Evolutionary conservation across 2,113 vertebrate species (phyloP).

Genomic region (Eleginops maclovinus): DNA sequence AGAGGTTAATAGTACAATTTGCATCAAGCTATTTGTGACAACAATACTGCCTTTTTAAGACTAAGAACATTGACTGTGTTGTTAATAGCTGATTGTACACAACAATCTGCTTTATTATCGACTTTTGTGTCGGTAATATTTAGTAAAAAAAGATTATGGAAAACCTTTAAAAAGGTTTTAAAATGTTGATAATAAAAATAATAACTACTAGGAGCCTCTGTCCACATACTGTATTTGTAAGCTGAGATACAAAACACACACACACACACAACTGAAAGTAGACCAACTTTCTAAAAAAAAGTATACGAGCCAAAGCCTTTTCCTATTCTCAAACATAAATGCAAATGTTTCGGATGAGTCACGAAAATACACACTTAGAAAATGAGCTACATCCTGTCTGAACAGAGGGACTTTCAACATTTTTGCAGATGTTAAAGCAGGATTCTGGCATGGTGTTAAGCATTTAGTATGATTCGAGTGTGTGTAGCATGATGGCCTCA

Average conservation of each 20-base stretch:
- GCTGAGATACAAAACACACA: neutral
- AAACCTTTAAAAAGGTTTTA: constrained; percentile 2
- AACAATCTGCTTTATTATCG: neutral
- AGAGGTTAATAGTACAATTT: neutral
- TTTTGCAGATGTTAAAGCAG: constrained; percentile 42
- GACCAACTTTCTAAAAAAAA: neutral
- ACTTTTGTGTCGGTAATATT: too few relatives aligned
- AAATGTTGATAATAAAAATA: neutral
- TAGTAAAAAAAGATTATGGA: neutral
- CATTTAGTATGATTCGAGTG: constrained; percentile 35
- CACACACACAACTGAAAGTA: neutral
- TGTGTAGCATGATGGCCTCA: constrained; percentile 15
- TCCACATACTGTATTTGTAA: neutral
- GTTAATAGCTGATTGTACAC: neutral
- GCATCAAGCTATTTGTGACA: neutral
- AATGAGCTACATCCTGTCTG: constrained; percentile 26
- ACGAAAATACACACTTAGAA: neutral
- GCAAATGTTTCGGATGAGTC: neutral
- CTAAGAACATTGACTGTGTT: neutral
- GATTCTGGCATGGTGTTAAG: constrained; percentile 43
- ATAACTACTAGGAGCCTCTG: neutral
- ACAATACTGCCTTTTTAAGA: neutral
- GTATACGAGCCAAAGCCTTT: neutral
- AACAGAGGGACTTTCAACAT: constrained; percentile 1
- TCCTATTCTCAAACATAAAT: constrained; percentile 7